phyloP scores from a whole-genome alignment of 1,140 invertebrate genomes.

The Delia radicum region DNA sequence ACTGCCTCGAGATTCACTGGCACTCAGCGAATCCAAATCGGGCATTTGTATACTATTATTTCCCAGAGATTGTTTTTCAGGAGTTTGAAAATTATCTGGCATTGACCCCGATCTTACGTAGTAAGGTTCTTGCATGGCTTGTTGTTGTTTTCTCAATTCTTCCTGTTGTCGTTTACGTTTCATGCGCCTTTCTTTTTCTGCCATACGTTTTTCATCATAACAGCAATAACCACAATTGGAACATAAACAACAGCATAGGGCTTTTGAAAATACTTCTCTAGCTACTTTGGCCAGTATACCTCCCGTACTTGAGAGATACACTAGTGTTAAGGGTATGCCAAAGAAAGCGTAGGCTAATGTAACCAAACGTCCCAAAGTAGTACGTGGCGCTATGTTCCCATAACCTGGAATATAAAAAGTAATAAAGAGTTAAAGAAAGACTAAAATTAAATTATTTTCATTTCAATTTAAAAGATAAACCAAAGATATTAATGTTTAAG shows the following conservation, averaged over 20 bases:
- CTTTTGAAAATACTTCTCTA: conserved; percentile 79
- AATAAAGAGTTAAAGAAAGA: too few species aligned
- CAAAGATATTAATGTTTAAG: too few species aligned
- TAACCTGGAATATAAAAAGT: conserved; percentile 69
- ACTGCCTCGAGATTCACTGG: conserved; percentile 72
- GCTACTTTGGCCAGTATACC: conserved; percentile 81
- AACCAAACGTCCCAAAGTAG: conserved; percentile 77
- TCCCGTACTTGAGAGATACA: conserved; percentile 83
- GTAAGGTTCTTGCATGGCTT: conserved; percentile 75
- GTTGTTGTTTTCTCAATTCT: conserved; percentile 68
- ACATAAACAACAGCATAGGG: conserved; percentile 79
- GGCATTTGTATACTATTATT: conserved; percentile 30
- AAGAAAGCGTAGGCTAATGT: conserved; percentile 87
- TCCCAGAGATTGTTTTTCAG: conserved; percentile 57
- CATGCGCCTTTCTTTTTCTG: conserved; percentile 75
- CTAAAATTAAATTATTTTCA: too few species aligned
- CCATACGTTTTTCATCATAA: conserved; percentile 78
- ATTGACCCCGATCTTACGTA: conserved; percentile 67
- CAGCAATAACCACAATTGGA: conserved; percentile 84
- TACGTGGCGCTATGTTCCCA: conserved; percentile 81
- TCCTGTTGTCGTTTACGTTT: conserved; percentile 74
- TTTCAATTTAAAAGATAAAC: too few species aligned
- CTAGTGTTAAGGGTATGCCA: conserved; percentile 87
- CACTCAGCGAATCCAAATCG: conserved; percentile 69
- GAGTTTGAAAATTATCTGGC: conserved; percentile 60